phyloP scores from a whole-genome alignment of 37 sponge, comb jelly and placozoan genomes.

The Diacarnus erythraeanus region DNA sequence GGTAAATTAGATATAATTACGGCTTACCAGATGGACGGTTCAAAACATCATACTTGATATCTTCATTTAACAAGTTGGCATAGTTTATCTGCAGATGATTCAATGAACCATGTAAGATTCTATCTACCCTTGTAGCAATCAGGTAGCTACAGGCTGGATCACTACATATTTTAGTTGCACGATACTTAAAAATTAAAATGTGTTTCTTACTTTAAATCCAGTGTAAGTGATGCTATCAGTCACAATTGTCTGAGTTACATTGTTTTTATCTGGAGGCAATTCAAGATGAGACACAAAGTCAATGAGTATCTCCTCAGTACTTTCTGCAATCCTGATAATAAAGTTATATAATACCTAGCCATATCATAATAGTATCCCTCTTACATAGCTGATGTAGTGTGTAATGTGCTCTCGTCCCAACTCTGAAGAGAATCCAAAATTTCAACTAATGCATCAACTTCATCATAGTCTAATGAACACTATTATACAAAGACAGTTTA shows the following conservation, averaged over 20 bases:
- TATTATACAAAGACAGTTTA: not conserved
- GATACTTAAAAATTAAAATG: not conserved
- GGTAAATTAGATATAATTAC: not conserved
- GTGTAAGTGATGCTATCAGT: not conserved
- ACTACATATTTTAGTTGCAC: not conserved
- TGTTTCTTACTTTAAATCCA: constrained; percentile 5
- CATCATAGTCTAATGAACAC: not conserved
- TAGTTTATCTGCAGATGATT: not conserved
- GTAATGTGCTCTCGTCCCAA: not conserved
- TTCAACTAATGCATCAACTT: not conserved
- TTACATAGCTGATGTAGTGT: not conserved
- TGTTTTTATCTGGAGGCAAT: not conserved
- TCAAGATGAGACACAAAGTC: not conserved
- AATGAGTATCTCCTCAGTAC: not conserved
- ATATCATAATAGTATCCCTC: not conserved
- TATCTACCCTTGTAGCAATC: no score
- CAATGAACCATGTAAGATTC: not conserved
- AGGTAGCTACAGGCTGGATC: not conserved
- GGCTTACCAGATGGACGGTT: not conserved
- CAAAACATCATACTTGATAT: not conserved
- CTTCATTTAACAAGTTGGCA: not conserved
- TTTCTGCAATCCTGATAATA: not conserved
- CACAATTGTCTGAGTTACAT: not conserved
- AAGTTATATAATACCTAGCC: not conserved
- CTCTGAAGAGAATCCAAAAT: constrained; percentile 4